These are phyloP conservation scores for Acutogordius australiensis DNA, from an alignment of 2,888 invertebrate species.

Conservation along the genomic window DNA sequence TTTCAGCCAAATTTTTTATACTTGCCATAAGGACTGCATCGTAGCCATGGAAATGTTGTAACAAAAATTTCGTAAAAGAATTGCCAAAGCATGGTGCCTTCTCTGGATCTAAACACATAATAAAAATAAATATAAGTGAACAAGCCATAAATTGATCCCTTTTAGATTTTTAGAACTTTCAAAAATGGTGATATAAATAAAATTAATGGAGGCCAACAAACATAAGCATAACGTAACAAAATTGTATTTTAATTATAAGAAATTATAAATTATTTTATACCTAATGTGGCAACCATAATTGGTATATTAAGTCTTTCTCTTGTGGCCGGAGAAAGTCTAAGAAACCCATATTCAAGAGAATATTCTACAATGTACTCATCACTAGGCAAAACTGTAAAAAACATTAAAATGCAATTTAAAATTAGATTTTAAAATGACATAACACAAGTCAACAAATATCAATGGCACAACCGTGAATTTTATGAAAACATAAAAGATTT, in stretches of 20 bases:
- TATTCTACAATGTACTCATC: slow-evolving; percentile 91
- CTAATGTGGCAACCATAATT: slow-evolving; percentile 32
- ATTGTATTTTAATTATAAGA: too few relatives aligned
- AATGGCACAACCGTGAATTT: too few relatives aligned
- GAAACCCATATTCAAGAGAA: slow-evolving; percentile 76
- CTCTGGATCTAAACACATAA: slow-evolving; percentile 53
- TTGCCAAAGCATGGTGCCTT: slow-evolving; percentile 77
- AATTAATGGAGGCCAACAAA: too few relatives aligned
- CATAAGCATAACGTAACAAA: too few relatives aligned
- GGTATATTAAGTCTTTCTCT: slow-evolving; percentile 61
- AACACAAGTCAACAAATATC: too few relatives aligned
- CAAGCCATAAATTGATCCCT: not conserved
- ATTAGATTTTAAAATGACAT: too few relatives aligned
- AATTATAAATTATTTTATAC: too few relatives aligned
- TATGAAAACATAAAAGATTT: too few relatives aligned
- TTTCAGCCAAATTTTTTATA: slow-evolving; percentile 68
- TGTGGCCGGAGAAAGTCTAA: slow-evolving; percentile 55
- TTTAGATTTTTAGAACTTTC: too few relatives aligned
- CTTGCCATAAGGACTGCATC: slow-evolving; percentile 87
- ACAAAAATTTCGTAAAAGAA: slow-evolving; percentile 51
- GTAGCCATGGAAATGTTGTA: slow-evolving; percentile 74
- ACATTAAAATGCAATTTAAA: not conserved
- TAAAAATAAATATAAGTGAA: slow-evolving; percentile 33
- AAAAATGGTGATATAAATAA: too few relatives aligned
- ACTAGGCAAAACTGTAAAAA: not conserved